Conservation (phyloP, 1,140 invertebrate genomes). For the Drosophila tani region DNA sequence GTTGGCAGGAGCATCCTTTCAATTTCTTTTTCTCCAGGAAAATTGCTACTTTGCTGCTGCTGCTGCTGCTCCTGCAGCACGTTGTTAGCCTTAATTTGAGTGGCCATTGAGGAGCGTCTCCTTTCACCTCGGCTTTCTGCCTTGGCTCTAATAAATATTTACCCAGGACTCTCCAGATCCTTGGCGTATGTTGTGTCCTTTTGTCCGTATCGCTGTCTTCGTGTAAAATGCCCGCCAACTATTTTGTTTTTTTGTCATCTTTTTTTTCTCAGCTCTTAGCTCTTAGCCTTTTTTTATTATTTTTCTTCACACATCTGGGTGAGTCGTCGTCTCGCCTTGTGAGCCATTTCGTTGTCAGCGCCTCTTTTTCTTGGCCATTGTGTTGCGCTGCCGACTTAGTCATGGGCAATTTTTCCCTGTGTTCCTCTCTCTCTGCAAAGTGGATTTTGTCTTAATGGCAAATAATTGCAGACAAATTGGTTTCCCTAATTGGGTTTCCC, state of each 20-base stretch:
- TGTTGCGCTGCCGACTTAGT: constrained; percentile 13
- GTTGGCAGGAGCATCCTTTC: constrained; percentile 51
- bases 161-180: constrained; percentile 47
- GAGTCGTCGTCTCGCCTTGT: constrained; percentile 32
- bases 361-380: constrained; percentile 23
- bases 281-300: background rate
- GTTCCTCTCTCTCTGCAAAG: constrained; percentile 6
- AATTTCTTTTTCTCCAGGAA: constrained; percentile 25
- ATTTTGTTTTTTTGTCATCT: constrained; percentile 21
- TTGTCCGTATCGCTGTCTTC: constrained; percentile 58
- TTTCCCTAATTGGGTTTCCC: constrained; percentile 50
- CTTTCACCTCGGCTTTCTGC: constrained; percentile 13
- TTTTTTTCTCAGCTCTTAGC: background rate
- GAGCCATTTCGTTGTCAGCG: constrained; percentile 41
- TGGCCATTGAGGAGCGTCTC: constrained; percentile 70
- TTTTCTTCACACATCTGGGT: constrained; percentile 60
- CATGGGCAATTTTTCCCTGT: constrained; percentile 16
- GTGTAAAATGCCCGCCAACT: constrained; percentile 56
- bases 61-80: constrained; percentile 37
- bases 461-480: constrained; percentile 75
- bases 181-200: constrained; percentile 49
- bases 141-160: constrained; percentile 73
- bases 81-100: constrained; percentile 82
- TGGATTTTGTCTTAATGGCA: constrained; percentile 53
- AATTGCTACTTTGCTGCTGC: constrained; percentile 69